Base-by-base conservation (phyloP, 2,113 vertebrate genomes). In the Oryzias woworae region DNA sequence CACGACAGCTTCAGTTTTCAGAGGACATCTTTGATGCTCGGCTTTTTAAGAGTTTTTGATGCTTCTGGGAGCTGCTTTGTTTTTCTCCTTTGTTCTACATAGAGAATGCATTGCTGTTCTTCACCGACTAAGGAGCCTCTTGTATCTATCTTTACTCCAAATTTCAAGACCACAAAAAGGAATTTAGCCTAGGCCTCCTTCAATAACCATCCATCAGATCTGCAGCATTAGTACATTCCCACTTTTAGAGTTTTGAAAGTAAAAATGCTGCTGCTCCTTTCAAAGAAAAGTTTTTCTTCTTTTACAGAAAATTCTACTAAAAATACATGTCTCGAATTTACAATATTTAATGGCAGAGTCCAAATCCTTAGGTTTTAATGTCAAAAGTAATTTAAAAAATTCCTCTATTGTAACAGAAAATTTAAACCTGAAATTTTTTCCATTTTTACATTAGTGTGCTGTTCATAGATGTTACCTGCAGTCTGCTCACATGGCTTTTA, bases 21-120 rank as follows among this genome's bases (percentile, higher is more conserved):
- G 44, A 45, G 31, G 43, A 58, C 49, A 48, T 60, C 28, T 48
- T 22, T 20, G 43, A 69, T 48, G 43, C n/a, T 48, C 28, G 15
- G 20, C 24, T 69, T 43, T 43, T 53, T 8, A n/a, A 46, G 31
- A 24, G 41, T 52, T 4, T 24, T 43, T 51, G 14, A 26, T 31
- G 68, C 46, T n/a, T 22, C 36, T 14, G 59, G n/a, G 26, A 24
- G 53, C 4, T 57, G 18, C 48, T 63, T 22, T 56, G 16, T 44
- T 44, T 49, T 24, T 18, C 42, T 23, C 4, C 47, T 17, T 20
- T 45, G 46, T 56, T 62, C 52, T 44, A 23, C 53, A 52, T 13
- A 31, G 52, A 49, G 51, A 22, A 43, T n/a, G 44, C 43, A 48
- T 26, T 46, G 26, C 17, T 48, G 10, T n/a, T 45, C 41, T 24